phyloP scores from a whole-genome alignment of 1,140 invertebrate genomes.

The Trachymyrmex septentrionalis region DNA sequence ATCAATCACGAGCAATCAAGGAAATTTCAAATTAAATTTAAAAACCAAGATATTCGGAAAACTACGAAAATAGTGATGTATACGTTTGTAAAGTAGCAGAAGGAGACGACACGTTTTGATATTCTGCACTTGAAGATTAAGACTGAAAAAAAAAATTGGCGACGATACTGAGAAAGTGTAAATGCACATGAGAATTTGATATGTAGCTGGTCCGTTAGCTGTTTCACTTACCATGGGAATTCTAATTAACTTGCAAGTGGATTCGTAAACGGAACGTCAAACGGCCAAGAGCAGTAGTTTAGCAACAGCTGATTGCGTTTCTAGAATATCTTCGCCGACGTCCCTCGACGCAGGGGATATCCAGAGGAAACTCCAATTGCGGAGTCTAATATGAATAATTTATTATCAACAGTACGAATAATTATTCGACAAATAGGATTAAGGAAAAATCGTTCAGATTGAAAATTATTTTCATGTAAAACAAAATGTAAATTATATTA shows the following conservation, averaged over 20 bases:
- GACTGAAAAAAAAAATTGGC: constrained; percentile 39
- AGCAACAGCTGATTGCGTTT: constrained; percentile 43
- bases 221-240: constrained; percentile 67
- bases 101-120: background rate
- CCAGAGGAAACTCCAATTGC: background rate
- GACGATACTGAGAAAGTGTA: constrained; percentile 38
- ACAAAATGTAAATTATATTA: background rate
- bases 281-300: constrained; percentile 25
- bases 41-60: background rate
- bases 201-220: background rate
- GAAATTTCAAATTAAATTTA: background rate
- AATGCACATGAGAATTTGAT: constrained; percentile 15
- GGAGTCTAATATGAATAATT: background rate
- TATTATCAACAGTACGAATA: background rate
- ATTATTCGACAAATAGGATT: background rate
- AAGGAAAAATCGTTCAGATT: background rate
- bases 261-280: constrained; percentile 68
- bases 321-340: constrained; percentile 43
- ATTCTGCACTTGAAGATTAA: constrained; percentile 6
- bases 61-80: background rate
- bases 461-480: background rate
- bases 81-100: background rate
- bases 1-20: constrained; percentile 29
- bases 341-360: background rate
- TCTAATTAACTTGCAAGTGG: constrained; percentile 73